Evolutionary conservation across 2,888 invertebrate genomes (phyloP).

Genomic region (Sarcophaga caerulescens): DNA sequence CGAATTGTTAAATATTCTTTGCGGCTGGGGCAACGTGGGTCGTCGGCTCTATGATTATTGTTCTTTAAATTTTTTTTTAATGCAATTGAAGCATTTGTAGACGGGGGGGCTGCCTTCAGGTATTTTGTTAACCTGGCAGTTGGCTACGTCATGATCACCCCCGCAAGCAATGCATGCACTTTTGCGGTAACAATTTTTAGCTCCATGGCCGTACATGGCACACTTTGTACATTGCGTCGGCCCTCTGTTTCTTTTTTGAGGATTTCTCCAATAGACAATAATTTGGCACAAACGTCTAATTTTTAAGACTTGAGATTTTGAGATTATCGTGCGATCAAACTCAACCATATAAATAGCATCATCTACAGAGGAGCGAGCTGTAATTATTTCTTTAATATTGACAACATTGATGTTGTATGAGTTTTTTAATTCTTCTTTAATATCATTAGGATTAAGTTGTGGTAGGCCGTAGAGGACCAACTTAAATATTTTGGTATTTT

Average conservation of each 20-base stretch:
- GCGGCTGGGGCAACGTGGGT: not conserved
- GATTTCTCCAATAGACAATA: constrained; percentile 24
- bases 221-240: constrained; percentile 33
- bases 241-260: constrained; percentile 11
- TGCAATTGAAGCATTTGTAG: constrained; percentile 28
- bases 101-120: not conserved
- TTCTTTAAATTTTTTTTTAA: constrained; percentile 19
- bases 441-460: not conserved
- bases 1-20: constrained; percentile 3
- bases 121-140: not conserved
- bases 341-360: constrained; percentile 28
- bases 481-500: constrained; percentile 6
- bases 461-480: constrained; percentile 17
- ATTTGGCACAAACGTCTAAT: constrained; percentile 8
- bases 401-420: not conserved
- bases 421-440: not conserved
- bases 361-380: constrained; percentile 1
- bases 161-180: constrained; percentile 12
- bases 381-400: constrained; percentile 12
- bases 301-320: constrained; percentile 19
- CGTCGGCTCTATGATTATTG: constrained; percentile 16
- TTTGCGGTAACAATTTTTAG: constrained; percentile 19
- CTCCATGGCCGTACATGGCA: constrained; percentile 36
- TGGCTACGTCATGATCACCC: constrained; percentile 2
- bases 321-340: not conserved